Conservation (phyloP, 2,797 vertebrate species). For the Sphenopsis melanotis region DNA sequence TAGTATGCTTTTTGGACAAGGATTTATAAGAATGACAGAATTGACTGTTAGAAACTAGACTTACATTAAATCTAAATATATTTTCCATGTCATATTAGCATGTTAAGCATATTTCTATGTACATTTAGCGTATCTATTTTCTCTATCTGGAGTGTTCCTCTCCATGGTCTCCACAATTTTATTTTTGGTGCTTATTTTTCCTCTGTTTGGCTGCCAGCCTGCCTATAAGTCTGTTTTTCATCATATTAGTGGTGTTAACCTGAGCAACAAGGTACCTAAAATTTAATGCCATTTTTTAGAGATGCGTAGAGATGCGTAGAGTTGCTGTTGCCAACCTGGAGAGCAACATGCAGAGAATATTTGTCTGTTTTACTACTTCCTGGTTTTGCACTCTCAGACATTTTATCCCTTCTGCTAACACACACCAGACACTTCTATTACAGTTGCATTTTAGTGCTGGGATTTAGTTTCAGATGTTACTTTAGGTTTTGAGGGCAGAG, state of each 20-base stretch:
- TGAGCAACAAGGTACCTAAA: neutral
- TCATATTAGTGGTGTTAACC: neutral
- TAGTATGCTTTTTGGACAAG: neutral
- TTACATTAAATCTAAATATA: neutral
- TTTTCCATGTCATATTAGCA: neutral
- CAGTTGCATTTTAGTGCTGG: neutral
- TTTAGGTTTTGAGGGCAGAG: neutral
- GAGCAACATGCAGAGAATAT: neutral
- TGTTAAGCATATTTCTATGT: neutral
- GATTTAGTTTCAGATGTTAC: neutral
- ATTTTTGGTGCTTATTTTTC: neutral
- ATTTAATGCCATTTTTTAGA: neutral
- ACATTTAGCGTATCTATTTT: neutral
- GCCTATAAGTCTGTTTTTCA: neutral
- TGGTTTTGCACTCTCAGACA: neutral
- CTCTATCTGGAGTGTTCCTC: neutral
- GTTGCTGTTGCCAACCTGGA: neutral
- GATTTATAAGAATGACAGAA: neutral
- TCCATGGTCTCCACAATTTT: neutral
- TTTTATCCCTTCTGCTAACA: neutral
- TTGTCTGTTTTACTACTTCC: neutral
- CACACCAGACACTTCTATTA: neutral
- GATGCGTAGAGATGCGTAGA: neutral
- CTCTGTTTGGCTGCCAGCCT: neutral
- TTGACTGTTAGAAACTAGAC: neutral